phyloP scores from a whole-genome alignment of 2,113 vertebrate genomes.

The Motacilla alba region DNA sequence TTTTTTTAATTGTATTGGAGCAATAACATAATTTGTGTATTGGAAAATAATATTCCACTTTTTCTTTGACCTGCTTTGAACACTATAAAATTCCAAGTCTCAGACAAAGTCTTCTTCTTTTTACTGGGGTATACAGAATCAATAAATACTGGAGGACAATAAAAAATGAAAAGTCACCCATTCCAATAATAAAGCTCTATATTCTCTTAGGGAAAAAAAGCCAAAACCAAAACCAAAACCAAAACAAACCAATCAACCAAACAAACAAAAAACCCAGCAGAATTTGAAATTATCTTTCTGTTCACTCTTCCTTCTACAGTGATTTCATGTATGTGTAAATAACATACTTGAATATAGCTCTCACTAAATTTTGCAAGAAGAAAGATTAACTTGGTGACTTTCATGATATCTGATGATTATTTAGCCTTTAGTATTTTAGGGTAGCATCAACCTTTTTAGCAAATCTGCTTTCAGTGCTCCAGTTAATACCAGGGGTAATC shows the following conservation, averaged over 20 bases:
- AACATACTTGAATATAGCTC: background rate
- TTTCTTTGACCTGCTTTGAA: background rate
- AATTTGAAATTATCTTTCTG: background rate
- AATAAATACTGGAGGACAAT: background rate
- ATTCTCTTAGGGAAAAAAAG: background rate
- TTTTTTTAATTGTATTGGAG: background rate
- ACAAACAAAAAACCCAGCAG: accelerated
- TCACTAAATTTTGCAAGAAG: background rate
- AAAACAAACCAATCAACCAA: too few species aligned
- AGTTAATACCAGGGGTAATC: background rate
- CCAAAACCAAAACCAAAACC: too few species aligned
- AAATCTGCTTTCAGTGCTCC: background rate
- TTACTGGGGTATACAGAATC: accelerated
- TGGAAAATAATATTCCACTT: background rate
- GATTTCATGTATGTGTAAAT: background rate
- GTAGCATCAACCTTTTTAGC: background rate
- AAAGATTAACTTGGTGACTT: background rate
- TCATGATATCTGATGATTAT: background rate
- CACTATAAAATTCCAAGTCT: background rate
- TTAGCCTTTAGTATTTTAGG: background rate
- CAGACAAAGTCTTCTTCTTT: background rate
- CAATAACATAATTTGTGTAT: background rate
- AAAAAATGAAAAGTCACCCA: background rate
- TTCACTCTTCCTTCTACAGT: background rate
- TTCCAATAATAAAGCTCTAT: background rate